Evolutionary conservation across 2,797 vertebrate species (phyloP).

Genomic region (Diceros bicornis): DNA sequence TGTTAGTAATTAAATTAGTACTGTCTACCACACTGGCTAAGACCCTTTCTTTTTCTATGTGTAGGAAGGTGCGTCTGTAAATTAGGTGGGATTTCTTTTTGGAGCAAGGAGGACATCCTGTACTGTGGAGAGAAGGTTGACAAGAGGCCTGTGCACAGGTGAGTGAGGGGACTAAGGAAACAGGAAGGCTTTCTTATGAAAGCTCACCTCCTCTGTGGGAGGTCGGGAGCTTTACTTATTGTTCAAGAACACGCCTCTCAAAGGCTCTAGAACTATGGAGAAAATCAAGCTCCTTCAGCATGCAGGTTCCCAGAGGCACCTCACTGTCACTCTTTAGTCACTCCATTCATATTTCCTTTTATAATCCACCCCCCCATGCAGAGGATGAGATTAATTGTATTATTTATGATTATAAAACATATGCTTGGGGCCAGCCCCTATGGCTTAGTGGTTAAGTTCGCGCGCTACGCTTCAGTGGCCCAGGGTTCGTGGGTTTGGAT

Average conservation of each 20-base stretch:
- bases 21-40: background rate
- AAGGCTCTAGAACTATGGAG: background rate
- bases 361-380: background rate
- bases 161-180: background rate
- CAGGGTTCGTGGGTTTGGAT: too few relatives aligned
- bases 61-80: constrained; percentile 14
- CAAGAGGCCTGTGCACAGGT: background rate
- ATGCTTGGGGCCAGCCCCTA: background rate
- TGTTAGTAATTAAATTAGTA: background rate
- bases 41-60: background rate
- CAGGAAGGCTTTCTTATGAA: background rate
- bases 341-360: background rate
- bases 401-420: background rate
- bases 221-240: background rate
- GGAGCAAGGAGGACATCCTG: constrained; percentile 11
- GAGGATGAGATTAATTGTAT: background rate
- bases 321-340: background rate
- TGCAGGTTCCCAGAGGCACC: background rate
- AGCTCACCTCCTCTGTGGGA: background rate
- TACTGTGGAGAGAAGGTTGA: background rate
- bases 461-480: too few relatives aligned
- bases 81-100: constrained; percentile 28
- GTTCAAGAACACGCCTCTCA: background rate
- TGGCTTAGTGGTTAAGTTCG: too few relatives aligned
- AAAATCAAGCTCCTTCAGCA: constrained; percentile 12